Evolutionary conservation across 2,888 invertebrate species (phyloP).

Genomic region (Ptychoptera albimana): DNA sequence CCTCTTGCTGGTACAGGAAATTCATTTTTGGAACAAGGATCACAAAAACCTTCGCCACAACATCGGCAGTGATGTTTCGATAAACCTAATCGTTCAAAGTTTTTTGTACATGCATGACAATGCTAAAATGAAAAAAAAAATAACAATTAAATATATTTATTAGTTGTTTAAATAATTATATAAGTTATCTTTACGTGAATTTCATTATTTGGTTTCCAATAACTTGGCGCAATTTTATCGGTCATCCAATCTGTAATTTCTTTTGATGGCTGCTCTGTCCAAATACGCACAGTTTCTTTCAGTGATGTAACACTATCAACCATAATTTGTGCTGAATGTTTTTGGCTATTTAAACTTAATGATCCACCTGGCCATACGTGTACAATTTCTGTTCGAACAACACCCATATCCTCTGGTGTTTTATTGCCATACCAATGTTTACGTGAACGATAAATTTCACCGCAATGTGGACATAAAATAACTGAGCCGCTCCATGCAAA

Average conservation of each 20-base stretch:
- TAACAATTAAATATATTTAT: no score
- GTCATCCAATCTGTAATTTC: constrained; percentile 51
- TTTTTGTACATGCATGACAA: constrained; percentile 46
- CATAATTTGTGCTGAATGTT: constrained; percentile 41
- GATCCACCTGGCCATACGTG: constrained; percentile 52
- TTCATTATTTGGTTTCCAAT: constrained; percentile 65
- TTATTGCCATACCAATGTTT: constrained; percentile 72
- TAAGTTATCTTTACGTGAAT: constrained; percentile 38
- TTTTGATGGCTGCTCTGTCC: constrained; percentile 55
- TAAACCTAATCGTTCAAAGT: constrained; percentile 37
- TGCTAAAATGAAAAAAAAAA: constrained; percentile 27
- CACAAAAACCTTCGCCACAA: constrained; percentile 69
- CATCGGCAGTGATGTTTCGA: constrained; percentile 60
- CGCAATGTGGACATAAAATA: constrained; percentile 53
- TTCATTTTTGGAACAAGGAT: constrained; percentile 47
- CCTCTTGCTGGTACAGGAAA: constrained; percentile 55
- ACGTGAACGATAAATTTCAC: constrained; percentile 43
- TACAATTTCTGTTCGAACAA: constrained; percentile 42
- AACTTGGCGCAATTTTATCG: constrained; percentile 55
- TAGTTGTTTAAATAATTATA: constrained; percentile 3
- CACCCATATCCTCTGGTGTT: constrained; percentile 50
- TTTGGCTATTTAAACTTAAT: constrained; percentile 32
- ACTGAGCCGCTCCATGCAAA: constrained; percentile 67
- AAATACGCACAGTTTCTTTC: constrained; percentile 43
- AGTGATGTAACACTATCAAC: constrained; percentile 47